A percentile compares a stretch with the other conserved stretches of the same genome.
phyloP scores from a whole-genome alignment of 2,797 vertebrate species.

The Mus minutoides region DNA sequence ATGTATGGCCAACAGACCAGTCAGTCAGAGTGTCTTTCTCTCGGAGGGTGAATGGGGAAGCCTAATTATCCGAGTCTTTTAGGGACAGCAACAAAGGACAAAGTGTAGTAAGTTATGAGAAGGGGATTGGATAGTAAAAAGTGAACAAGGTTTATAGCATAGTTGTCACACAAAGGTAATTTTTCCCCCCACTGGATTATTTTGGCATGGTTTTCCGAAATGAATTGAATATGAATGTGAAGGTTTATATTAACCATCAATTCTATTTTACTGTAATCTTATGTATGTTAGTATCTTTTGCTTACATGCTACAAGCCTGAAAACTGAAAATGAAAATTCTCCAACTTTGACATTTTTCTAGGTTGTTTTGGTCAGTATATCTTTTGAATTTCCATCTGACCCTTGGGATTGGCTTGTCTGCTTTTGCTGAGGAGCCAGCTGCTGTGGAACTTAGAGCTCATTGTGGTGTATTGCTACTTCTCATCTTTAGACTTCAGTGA shows the following conservation, averaged over 20 bases:
- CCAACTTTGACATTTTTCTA: constrained; percentile 3
- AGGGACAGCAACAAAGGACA: neutral
- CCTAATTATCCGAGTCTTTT: neutral
- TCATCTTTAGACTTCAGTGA: neutral
- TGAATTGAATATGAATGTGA: neutral
- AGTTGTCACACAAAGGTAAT: constrained; percentile 13
- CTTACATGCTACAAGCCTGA: constrained; percentile 35
- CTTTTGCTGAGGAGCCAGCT: constrained; percentile 43
- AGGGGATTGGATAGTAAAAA: neutral
- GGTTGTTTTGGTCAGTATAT: constrained; percentile 41
- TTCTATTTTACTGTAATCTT: neutral
- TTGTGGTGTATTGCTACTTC: neutral
- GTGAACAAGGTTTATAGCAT: neutral
- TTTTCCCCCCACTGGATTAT: neutral
- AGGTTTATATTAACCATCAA: neutral
- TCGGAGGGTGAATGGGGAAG: neutral
- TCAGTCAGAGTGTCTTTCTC: neutral
- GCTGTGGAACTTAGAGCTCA: constrained; percentile 20
- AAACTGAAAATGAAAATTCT: constrained; percentile 38
- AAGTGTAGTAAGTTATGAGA: neutral
- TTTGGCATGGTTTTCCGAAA: neutral
- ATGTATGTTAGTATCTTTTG: constrained; percentile 8
- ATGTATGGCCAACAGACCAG: neutral
- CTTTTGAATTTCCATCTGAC: neutral
- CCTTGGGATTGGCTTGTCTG: constrained; percentile 29